A percentile compares a stretch with the other conserved stretches of the same genome.
phyloP scores from a whole-genome alignment of 2,888 invertebrate genomes.

The Ormyrus labotus region DNA sequence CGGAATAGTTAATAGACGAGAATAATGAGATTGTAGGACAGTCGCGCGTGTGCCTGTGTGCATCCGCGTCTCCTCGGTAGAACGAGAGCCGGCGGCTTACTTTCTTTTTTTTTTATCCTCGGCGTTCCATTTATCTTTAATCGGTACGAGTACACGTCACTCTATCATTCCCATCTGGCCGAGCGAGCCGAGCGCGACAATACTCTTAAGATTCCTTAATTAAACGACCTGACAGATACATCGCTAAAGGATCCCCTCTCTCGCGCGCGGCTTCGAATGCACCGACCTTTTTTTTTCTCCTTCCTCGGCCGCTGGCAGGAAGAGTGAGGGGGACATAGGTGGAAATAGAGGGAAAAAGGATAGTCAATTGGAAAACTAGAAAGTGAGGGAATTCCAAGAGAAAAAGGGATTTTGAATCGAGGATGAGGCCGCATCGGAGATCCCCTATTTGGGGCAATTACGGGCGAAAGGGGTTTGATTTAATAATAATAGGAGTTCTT shows the following conservation, averaged over 20 bases:
- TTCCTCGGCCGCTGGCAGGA: background rate
- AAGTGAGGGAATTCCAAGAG: slow-evolving; percentile 4
- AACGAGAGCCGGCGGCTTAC: slow-evolving; percentile 23
- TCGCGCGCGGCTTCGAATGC: slow-evolving; percentile 58
- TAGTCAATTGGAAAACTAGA: background rate
- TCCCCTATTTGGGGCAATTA: slow-evolving; percentile 29
- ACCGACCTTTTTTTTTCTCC: slow-evolving; percentile 59
- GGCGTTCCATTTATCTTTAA: slow-evolving; percentile 53
- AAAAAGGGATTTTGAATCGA: slow-evolving; percentile 34
- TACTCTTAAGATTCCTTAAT: slow-evolving; percentile 69
- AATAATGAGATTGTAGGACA: slow-evolving; percentile 47
- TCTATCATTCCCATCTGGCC: slow-evolving; percentile 60
- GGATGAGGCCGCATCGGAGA: background rate
- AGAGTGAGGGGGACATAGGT: background rate
- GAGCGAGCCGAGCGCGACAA: slow-evolving; percentile 30
- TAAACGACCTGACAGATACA: slow-evolving; percentile 73
- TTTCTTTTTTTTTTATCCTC: background rate
- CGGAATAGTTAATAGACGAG: slow-evolving; percentile 42
- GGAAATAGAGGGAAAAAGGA: slow-evolving; percentile 7
- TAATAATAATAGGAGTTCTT: slow-evolving; percentile 4
- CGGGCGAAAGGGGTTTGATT: slow-evolving; percentile 10
- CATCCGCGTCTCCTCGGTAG: background rate
- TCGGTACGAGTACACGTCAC: slow-evolving; percentile 50
- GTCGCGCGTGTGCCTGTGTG: slow-evolving; percentile 1
- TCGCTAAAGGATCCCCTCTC: slow-evolving; percentile 64